phyloP scores from a whole-genome alignment of 2,113 vertebrate genomes.

The Trachemys scripta region DNA sequence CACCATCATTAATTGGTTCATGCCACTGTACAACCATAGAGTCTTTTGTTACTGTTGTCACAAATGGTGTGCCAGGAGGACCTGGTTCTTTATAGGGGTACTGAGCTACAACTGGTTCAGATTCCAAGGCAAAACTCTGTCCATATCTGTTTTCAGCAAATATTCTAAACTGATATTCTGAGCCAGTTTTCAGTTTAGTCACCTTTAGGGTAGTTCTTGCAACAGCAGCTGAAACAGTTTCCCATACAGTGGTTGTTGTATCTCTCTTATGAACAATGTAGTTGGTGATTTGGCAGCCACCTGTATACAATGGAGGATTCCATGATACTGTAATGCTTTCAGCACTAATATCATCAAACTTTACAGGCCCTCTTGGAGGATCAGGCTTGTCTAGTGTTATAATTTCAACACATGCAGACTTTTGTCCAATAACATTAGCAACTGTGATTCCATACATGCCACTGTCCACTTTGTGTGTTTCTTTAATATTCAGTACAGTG shows the following conservation, averaged over 20 bases:
- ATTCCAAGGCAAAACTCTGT: constrained; percentile 95
- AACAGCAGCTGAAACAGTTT: constrained; percentile 90
- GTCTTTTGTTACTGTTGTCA: constrained; percentile 88
- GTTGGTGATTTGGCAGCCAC: constrained; percentile 96
- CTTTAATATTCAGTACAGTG: constrained; percentile 92
- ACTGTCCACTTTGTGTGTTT: constrained; percentile 91
- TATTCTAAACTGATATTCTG: constrained; percentile 98
- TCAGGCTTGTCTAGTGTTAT: constrained; percentile 96
- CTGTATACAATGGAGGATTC: constrained; percentile 91
- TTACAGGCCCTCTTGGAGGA: constrained; percentile 94
- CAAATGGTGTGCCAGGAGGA: constrained; percentile 96
- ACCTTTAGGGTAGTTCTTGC: constrained; percentile 94
- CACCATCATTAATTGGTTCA: constrained; percentile 94
- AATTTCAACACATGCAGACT: constrained; percentile 90
- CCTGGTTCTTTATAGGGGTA: constrained; percentile 98
- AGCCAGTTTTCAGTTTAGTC: constrained; percentile 92
- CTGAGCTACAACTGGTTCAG: constrained; percentile 88
- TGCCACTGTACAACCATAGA: constrained; percentile 96
- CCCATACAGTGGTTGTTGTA: constrained; percentile 92
- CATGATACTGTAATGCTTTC: constrained; percentile 95
- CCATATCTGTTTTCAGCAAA: constrained; percentile 98
- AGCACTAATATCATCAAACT: constrained; percentile 94
- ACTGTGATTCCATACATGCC: constrained; percentile 92
- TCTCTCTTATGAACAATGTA: constrained; percentile 98
- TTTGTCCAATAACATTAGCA: constrained; percentile 90